Conservation (phyloP, 2,797 vertebrate species). For the Sebastes diploproa region DNA sequence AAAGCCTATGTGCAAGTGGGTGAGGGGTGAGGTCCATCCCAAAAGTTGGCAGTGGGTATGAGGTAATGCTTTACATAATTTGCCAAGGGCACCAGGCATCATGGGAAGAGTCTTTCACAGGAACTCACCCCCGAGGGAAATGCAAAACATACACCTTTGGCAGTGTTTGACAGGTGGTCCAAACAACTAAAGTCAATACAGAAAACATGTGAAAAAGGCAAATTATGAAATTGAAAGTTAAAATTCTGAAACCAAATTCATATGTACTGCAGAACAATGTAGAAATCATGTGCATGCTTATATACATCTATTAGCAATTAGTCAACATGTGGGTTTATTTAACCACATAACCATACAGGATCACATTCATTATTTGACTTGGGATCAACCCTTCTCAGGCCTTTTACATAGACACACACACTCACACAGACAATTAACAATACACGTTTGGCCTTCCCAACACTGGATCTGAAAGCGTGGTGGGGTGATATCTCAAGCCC, state of each 20-base stretch:
- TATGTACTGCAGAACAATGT: not conserved
- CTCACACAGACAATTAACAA: constrained; percentile 37
- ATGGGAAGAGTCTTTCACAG: constrained; percentile 54
- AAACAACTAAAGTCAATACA: constrained; percentile 21
- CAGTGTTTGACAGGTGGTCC: constrained; percentile 37
- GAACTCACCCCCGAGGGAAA: constrained; percentile 55
- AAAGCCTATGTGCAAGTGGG: constrained; percentile 50
- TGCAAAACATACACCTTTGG: constrained; percentile 63
- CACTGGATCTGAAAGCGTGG: constrained; percentile 52
- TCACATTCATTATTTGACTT: constrained; percentile 30
- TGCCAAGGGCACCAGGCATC: constrained; percentile 50
- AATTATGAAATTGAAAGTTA: not conserved
- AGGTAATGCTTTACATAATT: constrained; percentile 78
- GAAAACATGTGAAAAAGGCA: constrained; percentile 1
- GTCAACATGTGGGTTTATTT: constrained; percentile 21
- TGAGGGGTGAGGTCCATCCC: constrained; percentile 45
- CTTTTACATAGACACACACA: constrained; percentile 11
- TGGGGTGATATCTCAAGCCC: constrained; percentile 53
- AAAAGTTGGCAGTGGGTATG: constrained; percentile 61
- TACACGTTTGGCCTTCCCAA: constrained; percentile 27
- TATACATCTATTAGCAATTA: not conserved
- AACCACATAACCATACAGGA: constrained; percentile 29
- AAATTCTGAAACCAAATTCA: not conserved
- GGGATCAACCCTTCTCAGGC: constrained; percentile 12
- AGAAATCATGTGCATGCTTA: not conserved